phyloP scores from a whole-genome alignment of 1,140 invertebrate genomes.

The Luehdorfia chinensis region DNA sequence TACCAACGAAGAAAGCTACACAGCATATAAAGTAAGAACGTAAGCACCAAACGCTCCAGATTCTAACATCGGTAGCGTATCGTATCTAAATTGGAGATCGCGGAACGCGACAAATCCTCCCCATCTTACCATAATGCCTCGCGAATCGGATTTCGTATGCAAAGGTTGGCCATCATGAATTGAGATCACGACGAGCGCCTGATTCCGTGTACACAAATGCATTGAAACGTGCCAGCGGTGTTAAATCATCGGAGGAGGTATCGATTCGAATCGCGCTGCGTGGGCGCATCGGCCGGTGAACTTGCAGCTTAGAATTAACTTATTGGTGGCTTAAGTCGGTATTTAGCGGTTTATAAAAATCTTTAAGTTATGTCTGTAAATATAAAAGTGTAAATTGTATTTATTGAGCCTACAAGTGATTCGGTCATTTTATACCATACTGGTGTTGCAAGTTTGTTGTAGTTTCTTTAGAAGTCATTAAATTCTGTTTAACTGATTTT shows the following conservation, averaged over 20 bases:
- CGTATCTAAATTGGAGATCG: slow-evolving; percentile 7
- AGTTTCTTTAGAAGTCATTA: too few species aligned
- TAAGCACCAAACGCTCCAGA: not conserved
- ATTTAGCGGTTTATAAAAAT: not conserved
- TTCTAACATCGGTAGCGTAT: not conserved
- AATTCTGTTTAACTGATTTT: too few species aligned
- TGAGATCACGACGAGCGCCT: not conserved
- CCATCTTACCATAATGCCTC: not conserved
- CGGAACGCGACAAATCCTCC: slow-evolving; percentile 11
- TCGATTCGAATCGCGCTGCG: slow-evolving; percentile 13
- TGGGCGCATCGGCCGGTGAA: slow-evolving; percentile 16
- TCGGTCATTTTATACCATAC: too few species aligned
- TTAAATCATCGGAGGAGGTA: slow-evolving; percentile 18
- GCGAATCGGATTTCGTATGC: not conserved
- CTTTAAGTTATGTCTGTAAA: not conserved
- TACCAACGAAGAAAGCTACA: too few species aligned
- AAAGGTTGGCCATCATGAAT: not conserved
- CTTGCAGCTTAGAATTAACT: slow-evolving; percentile 9
- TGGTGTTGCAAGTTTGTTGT: too few species aligned
- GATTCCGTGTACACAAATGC: slow-evolving; percentile 13
- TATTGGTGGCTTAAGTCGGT: slow-evolving; percentile 4
- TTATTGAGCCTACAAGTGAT: too few species aligned
- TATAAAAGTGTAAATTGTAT: too few species aligned
- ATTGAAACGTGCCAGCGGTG: slow-evolving; percentile 15
- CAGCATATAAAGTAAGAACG: too few species aligned